phyloP scores from a whole-genome alignment of 2,797 vertebrate genomes.

The Furcifer pardalis region DNA sequence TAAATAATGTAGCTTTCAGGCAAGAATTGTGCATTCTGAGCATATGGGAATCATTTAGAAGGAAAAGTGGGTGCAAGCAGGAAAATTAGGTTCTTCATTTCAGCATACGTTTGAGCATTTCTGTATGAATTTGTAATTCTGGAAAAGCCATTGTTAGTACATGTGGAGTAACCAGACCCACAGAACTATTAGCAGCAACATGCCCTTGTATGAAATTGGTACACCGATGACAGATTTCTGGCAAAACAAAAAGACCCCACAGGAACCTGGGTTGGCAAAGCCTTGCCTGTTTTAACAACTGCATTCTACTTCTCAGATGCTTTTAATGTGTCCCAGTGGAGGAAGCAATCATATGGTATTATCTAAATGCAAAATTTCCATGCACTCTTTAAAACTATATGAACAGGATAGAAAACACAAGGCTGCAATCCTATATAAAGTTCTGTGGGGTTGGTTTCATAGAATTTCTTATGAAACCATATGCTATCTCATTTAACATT shows the following conservation, averaged over 20 bases:
- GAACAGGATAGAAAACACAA: background rate
- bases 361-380: slow-evolving; percentile 30
- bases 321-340: slow-evolving; percentile 49
- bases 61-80: slow-evolving; percentile 45
- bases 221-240: slow-evolving; percentile 71
- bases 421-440: background rate
- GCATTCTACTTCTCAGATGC: slow-evolving; percentile 17
- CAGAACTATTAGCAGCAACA: slow-evolving; percentile 65
- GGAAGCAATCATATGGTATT: slow-evolving; percentile 14
- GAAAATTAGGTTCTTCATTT: slow-evolving; percentile 32
- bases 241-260: slow-evolving; percentile 67
- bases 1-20: background rate
- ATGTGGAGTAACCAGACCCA: slow-evolving; percentile 49
- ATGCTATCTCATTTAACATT: too few species aligned
- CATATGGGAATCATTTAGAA: slow-evolving; percentile 34
- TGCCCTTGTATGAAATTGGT: slow-evolving; percentile 50
- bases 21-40: background rate
- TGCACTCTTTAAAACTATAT: background rate
- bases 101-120: slow-evolving; percentile 45
- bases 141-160: slow-evolving; percentile 68
- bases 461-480: too few species aligned
- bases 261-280: slow-evolving; percentile 55
- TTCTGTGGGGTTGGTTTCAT: too few species aligned
- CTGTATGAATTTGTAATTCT: slow-evolving; percentile 62
- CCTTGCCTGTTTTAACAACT: slow-evolving; percentile 38